phyloP scores from a whole-genome alignment of 2,797 vertebrate genomes.

The Falco naumanni region DNA sequence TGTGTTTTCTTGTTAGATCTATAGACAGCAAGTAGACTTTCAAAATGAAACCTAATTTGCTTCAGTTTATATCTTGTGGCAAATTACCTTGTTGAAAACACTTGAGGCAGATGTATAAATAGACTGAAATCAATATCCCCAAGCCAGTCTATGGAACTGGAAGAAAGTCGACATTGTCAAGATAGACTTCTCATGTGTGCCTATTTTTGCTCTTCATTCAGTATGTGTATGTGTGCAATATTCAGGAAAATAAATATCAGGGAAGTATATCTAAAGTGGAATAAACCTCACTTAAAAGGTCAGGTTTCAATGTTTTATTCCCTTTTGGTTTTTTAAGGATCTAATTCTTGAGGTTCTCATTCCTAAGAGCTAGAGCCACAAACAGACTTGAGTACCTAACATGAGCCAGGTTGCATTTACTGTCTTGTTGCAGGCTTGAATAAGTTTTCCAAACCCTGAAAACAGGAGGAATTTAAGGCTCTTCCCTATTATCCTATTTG shows the following conservation, averaged over 20 bases:
- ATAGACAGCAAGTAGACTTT: constrained; percentile 34
- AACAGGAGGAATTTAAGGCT: not conserved
- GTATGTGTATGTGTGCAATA: not conserved
- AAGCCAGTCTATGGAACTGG: constrained; percentile 31
- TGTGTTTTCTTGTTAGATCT: constrained; percentile 21
- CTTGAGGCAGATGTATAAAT: constrained; percentile 63
- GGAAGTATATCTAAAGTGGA: not conserved
- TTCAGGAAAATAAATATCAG: constrained; percentile 44
- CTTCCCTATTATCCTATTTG: not conserved
- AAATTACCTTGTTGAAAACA: constrained; percentile 67
- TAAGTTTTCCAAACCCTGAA: not conserved
- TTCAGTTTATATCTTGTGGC: constrained; percentile 57
- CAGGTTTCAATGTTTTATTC: constrained; percentile 3
- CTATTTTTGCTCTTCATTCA: not conserved
- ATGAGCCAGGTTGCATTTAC: not conserved
- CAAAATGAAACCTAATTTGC: constrained; percentile 58
- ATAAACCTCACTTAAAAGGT: constrained; percentile 10
- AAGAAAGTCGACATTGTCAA: constrained; percentile 10
- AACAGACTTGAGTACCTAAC: not conserved
- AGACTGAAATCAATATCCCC: constrained; percentile 63
- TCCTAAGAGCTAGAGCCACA: not conserved
- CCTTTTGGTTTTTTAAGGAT: not conserved
- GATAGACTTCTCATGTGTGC: not conserved
- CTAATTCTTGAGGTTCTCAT: not conserved
- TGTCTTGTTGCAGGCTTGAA: not conserved